These are phyloP conservation scores for Dione vanillae DNA, from an alignment of 2,888 invertebrate genomes.

Conservation along the genomic window DNA sequence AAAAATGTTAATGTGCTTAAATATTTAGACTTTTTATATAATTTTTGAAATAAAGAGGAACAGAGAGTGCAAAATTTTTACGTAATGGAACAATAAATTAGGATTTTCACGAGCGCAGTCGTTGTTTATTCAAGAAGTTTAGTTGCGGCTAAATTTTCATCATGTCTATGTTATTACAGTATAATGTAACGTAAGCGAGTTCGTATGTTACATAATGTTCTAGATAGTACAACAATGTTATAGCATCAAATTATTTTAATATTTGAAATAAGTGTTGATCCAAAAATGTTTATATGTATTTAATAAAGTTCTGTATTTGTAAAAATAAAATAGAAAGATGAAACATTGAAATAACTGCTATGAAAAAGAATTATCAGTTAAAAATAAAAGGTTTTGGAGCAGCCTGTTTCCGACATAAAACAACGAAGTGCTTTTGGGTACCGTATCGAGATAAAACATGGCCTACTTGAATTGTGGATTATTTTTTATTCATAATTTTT, in stretches of 20 bases:
- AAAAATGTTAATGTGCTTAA: neutral
- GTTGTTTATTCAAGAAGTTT: slow-evolving; percentile 35
- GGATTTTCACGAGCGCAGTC: slow-evolving; percentile 27
- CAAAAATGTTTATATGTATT: neutral
- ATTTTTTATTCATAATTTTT: neutral
- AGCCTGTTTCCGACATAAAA: slow-evolving; percentile 22
- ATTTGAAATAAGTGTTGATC: neutral
- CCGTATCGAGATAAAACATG: slow-evolving; percentile 23
- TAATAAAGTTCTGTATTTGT: neutral
- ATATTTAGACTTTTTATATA: neutral
- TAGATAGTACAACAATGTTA: neutral
- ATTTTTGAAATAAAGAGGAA: neutral
- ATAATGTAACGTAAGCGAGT: slow-evolving; percentile 25
- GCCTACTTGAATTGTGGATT: neutral
- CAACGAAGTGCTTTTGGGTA: slow-evolving; percentile 22
- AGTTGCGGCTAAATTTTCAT: slow-evolving; percentile 31
- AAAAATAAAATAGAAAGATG: neutral
- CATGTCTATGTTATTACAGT: slow-evolving; percentile 13
- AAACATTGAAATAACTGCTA: slow-evolving; percentile 18
- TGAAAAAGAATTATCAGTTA: slow-evolving; percentile 21
- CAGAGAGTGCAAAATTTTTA: slow-evolving; percentile 19
- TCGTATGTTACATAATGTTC: slow-evolving; percentile 8
- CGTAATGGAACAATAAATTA: slow-evolving; percentile 34
- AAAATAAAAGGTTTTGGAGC: slow-evolving; percentile 23
- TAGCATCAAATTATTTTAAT: neutral